phyloP scores from a whole-genome alignment of 1,140 invertebrate species.

The Cydia fagiglandana region DNA sequence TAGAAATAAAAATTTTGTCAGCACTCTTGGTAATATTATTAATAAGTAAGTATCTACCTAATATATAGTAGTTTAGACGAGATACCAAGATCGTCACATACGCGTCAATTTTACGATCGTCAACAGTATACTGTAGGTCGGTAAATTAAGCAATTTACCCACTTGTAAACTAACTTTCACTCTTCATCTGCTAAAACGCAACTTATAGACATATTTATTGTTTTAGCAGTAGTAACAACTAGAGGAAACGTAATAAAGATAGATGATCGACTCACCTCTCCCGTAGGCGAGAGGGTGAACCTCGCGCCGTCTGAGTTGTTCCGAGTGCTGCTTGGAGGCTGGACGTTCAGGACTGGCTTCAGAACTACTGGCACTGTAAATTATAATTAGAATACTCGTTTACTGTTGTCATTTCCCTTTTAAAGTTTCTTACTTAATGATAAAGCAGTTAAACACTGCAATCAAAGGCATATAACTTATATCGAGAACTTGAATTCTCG shows the following conservation, averaged over 20 bases:
- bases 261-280: conserved; percentile 53
- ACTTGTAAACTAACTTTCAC: background rate
- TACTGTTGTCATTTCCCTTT: too few relatives aligned
- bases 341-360: conserved; percentile 81
- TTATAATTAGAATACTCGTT: background rate
- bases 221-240: conserved; percentile 31
- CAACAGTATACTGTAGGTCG: too few relatives aligned
- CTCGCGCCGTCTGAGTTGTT: conserved; percentile 53
- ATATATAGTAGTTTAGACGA: too few relatives aligned
- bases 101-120: too few relatives aligned
- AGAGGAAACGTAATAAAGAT: conserved; percentile 48
- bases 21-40: too few relatives aligned
- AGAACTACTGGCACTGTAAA: conserved; percentile 79
- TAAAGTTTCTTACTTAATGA: too few relatives aligned
- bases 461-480: too few relatives aligned
- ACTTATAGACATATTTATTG: background rate
- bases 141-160: background rate
- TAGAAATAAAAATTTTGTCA: too few relatives aligned
- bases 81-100: background rate
- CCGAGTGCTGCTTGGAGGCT: conserved; percentile 75
- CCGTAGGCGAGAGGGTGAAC: conserved; percentile 51
- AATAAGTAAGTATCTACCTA: too few relatives aligned
- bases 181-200: background rate
- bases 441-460: too few relatives aligned
- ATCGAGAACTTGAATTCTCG: too few relatives aligned